Base-by-base conservation (phyloP, 2,113 vertebrate genomes). In the Setophaga coronata region DNA sequence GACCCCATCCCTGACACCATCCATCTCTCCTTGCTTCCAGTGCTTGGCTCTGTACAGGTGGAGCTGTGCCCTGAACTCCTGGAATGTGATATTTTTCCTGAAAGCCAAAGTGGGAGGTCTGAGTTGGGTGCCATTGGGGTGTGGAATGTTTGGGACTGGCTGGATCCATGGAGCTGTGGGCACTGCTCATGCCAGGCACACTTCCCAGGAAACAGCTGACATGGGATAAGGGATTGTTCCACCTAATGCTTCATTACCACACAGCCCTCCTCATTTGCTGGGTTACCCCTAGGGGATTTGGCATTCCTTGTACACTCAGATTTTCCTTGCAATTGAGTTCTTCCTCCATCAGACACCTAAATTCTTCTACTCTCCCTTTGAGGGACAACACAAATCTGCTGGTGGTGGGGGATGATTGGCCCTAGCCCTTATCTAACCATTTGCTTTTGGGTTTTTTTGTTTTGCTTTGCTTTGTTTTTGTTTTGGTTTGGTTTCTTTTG, bases 321-420 rank as follows among this genome's bases (percentile, higher is more conserved):
- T 87, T 87, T 81, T 64, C 56, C 48, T 79, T 19, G n/a, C 13
- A 71, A 7, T 43, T 43, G 62, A 53, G 25, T 24, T 45, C 15
- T 60, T 90, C 40, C 4, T 7, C n/a, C 12, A 14, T 16, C 36
- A 57, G 40, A 16, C 26, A 43, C 6, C 7, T n/a, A 25, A 28
- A 71, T 74, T 87, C 25, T 89, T 36, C 53, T 6, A 17, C n/a
- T 70, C 18, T 62, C 15, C 25, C 2, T 40, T 1, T 2, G 2
- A 24, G 17, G 26, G 38, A 60, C 19, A 51, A 6, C 3, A 24
- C 2, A 26, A 17, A 40, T 67, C 47, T 18, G 2, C 4, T 26
- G 4, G 20, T 16, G 12, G 2, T 8, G 21, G 2, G 54, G 14
- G 15, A 61, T 14, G 26, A 42, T 17, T 34, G 0, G 10, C 4